phyloP scores from a whole-genome alignment of 2,797 vertebrate species.

The Muraenolepis orangiensis region DNA sequence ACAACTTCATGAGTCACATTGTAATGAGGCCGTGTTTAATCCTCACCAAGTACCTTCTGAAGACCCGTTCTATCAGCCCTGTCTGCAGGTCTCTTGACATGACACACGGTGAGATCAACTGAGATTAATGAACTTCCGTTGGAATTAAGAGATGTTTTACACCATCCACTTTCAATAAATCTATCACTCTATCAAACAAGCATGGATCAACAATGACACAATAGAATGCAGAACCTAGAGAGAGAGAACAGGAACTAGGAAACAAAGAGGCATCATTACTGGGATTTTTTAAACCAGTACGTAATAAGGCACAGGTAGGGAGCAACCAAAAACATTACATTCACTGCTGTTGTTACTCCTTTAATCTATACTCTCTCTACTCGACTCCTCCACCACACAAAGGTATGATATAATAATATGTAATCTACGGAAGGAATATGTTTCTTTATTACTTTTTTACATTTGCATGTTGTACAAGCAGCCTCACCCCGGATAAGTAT shows the following conservation, averaged over 20 bases:
- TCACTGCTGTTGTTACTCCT: not conserved
- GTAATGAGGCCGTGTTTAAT: not conserved
- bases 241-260: not conserved
- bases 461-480: not conserved
- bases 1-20: not conserved
- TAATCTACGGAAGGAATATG: not conserved
- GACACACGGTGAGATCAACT: not conserved
- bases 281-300: not conserved
- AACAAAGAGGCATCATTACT: not conserved
- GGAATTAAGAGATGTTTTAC: not conserved
- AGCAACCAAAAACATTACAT: not conserved
- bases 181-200: not conserved
- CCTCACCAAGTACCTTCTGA: not conserved
- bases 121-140: not conserved
- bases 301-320: not conserved
- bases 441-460: not conserved
- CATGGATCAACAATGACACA: too few relatives aligned
- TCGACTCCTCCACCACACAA: not conserved
- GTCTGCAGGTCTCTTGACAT: not conserved
- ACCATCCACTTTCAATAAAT: not conserved
- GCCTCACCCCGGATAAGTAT: slow-evolving; percentile 35
- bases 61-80: not conserved
- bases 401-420: not conserved
- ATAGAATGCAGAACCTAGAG: not conserved
- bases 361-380: not conserved